These are phyloP conservation scores for Folsomia manolachei DNA, from an alignment of 2,888 invertebrate genomes.

Conservation along the genomic window DNA sequence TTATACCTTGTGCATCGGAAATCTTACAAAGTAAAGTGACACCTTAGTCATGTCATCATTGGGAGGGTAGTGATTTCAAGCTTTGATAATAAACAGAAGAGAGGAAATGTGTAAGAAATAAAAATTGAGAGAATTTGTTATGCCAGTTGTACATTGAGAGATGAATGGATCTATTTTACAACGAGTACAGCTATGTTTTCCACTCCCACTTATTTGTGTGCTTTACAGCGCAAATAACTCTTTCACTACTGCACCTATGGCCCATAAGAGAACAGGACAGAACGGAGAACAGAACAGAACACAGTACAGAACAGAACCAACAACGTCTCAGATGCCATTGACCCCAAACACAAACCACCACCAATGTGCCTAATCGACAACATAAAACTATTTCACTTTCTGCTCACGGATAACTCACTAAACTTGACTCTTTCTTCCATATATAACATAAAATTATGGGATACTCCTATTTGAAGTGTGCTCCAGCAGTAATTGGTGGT, in stretches of 20 bases:
- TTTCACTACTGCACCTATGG: too few species aligned
- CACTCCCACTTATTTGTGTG: neutral
- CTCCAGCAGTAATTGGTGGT: too few species aligned
- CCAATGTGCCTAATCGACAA: neutral
- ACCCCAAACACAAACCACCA: neutral
- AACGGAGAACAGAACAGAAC: too few species aligned
- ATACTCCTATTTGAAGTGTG: too few species aligned
- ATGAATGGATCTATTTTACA: neutral
- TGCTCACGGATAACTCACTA: neutral
- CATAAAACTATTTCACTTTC: neutral
- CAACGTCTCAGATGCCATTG: conserved; percentile 3
- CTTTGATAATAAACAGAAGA: too few species aligned
- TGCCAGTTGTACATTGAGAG: neutral
- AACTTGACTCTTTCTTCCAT: too few species aligned
- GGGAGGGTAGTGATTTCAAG: neutral
- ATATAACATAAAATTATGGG: too few species aligned
- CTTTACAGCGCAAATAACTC: neutral
- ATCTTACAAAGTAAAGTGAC: too few species aligned
- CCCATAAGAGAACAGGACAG: too few species aligned
- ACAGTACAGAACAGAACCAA: neutral
- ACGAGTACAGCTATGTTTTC: neutral
- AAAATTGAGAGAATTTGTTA: neutral
- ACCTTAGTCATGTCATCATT: neutral
- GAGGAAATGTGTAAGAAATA: neutral
- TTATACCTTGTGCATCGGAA: too few species aligned